phyloP scores from a whole-genome alignment of 2,113 vertebrate species.

The Garra rufa region DNA sequence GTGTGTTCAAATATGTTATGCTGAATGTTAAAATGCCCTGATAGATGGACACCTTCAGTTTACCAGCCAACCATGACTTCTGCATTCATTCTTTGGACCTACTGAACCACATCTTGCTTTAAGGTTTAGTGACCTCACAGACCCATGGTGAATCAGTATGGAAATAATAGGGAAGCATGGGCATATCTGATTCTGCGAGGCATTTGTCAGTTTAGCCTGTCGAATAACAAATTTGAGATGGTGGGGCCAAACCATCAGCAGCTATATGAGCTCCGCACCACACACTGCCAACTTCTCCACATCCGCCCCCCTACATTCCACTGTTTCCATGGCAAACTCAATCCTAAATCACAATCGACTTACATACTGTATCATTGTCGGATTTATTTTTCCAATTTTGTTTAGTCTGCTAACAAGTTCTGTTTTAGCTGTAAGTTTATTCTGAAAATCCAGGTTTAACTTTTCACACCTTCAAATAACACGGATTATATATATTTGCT shows the following conservation, averaged over 20 bases:
- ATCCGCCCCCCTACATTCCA: constrained; percentile 35
- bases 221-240: constrained; percentile 2
- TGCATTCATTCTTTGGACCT: neutral
- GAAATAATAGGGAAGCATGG: constrained; percentile 17
- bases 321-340: constrained; percentile 36
- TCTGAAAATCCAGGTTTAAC: neutral
- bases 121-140: constrained; percentile 27
- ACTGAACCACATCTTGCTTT: neutral
- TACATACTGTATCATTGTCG: neutral
- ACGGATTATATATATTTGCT: neutral
- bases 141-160: neutral
- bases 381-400: neutral
- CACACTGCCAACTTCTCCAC: constrained; percentile 53
- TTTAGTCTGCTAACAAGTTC: neutral
- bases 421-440: neutral
- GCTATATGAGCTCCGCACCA: constrained; percentile 10
- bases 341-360: neutral
- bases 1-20: constrained; percentile 27
- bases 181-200: constrained; percentile 2
- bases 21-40: constrained; percentile 27
- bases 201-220: constrained; percentile 29
- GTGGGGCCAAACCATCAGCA: constrained; percentile 34
- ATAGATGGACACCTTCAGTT: constrained; percentile 16
- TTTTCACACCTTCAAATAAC: neutral
- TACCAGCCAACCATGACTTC: constrained; percentile 19